phyloP scores from a whole-genome alignment of 2,888 invertebrate species.

The Eucriotettix oculatus region DNA sequence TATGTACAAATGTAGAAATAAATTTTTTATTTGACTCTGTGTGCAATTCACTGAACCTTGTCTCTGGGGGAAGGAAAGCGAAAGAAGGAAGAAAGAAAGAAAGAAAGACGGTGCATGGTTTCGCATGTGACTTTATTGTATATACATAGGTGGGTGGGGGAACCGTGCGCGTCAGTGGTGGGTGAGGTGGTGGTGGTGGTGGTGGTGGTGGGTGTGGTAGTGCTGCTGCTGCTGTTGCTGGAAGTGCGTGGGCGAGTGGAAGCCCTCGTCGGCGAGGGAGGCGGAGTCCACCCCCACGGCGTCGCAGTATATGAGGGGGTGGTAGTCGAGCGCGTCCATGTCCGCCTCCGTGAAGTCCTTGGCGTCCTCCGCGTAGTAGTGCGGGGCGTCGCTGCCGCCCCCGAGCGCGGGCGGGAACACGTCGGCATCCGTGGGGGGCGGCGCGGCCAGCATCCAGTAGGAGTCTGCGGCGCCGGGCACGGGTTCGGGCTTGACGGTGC shows the following conservation, averaged over 20 bases:
- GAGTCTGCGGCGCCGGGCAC: constrained; percentile 51
- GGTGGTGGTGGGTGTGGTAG: not conserved
- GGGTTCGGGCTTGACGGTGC: constrained; percentile 35
- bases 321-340: not conserved
- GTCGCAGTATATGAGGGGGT: not conserved
- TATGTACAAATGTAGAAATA: constrained; percentile 9
- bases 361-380: not conserved
- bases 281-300: not conserved
- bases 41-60: not conserved
- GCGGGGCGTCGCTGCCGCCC: not conserved
- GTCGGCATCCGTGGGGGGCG: not conserved
- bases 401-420: not conserved
- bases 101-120: too few species aligned
- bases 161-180: not conserved
- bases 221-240: too few species aligned
- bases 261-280: not conserved
- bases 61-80: too few species aligned
- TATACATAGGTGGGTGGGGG: too few species aligned
- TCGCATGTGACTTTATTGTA: too few species aligned
- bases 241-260: not conserved
- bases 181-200: not conserved
- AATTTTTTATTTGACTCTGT: constrained; percentile 5
- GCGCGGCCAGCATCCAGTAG: constrained; percentile 56
- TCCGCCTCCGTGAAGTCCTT: not conserved
- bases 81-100: too few species aligned